These are phyloP conservation scores for Boloria selene DNA, from an alignment of 2,888 invertebrate genomes.

Conservation along the genomic window DNA sequence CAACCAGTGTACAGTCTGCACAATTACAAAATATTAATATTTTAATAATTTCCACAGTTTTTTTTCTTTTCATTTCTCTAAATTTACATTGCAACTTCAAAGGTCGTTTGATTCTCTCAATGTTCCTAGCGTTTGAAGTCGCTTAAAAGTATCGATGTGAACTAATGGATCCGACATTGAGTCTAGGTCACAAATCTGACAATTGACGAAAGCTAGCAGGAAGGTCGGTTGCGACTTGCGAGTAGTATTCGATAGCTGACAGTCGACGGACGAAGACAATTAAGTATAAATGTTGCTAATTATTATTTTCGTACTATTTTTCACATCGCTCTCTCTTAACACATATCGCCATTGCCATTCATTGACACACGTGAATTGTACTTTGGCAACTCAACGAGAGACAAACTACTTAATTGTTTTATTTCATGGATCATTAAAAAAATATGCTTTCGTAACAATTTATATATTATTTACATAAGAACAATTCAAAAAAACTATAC, in stretches of 20 bases:
- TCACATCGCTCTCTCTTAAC: background rate
- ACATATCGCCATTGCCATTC: background rate
- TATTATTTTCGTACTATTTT: background rate
- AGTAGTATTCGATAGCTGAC: conserved; percentile 23
- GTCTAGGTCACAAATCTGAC: conserved; percentile 30
- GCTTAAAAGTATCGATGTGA: background rate
- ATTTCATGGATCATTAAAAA: no score
- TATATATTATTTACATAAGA: no score
- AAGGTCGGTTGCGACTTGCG: conserved; percentile 27
- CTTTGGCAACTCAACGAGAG: conserved; percentile 10
- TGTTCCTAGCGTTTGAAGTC: background rate
- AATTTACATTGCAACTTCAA: no score
- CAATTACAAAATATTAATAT: no score
- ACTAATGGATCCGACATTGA: conserved; percentile 34
- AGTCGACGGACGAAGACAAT: conserved; percentile 7
- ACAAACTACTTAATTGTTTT: background rate
- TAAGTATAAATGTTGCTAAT: background rate
- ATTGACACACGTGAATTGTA: background rate
- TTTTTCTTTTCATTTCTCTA: no score
- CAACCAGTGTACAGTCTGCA: no score
- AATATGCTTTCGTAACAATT: no score
- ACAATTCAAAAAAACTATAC: no score
- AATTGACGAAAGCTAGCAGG: conserved; percentile 20
- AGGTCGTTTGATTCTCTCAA: conserved; percentile 23
- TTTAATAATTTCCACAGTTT: no score